Percentiles rank a stretch among this genome's conserved stretches.
Conservation (phyloP, 2,113 vertebrate genomes). For the Halichoerus grypus region DNA sequence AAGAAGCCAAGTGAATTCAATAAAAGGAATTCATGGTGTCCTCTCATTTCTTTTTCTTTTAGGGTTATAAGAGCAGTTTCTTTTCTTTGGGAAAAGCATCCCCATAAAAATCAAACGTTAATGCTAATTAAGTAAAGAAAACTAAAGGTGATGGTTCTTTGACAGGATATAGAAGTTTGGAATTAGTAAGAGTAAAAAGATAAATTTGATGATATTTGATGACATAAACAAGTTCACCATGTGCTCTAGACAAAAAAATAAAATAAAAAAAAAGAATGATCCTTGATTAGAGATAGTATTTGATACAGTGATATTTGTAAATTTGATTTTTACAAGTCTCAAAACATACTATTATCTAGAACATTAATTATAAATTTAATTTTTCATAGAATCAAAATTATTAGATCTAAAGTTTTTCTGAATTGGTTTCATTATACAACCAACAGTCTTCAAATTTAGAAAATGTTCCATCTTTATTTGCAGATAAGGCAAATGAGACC, state of each 20-base stretch:
- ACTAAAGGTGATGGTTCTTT: not conserved
- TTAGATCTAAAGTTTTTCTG: not conserved
- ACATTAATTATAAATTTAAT: not conserved
- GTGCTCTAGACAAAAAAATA: not conserved
- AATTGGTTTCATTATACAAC: not conserved
- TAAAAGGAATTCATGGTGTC: not conserved
- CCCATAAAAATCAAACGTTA: not conserved
- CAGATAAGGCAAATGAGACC: not conserved
- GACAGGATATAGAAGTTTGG: not conserved
- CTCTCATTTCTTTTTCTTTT: not conserved
- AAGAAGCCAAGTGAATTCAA: not conserved
- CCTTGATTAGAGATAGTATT: not conserved
- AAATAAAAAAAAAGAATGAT: not conserved
- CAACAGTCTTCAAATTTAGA: not conserved
- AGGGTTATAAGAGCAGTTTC: not conserved
- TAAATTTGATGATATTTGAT: not conserved
- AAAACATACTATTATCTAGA: not conserved
- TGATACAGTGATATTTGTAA: not conserved
- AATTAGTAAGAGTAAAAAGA: not conserved
- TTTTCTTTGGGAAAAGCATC: not conserved
- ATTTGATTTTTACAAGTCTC: not conserved
- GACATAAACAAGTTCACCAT: not conserved
- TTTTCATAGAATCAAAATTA: not conserved
- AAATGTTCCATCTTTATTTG: not conserved
- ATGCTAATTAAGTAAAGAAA: conserved; percentile 1